phyloP scores from a whole-genome alignment of 2,797 vertebrate species.

The Phaenicophaeus curvirostris region DNA sequence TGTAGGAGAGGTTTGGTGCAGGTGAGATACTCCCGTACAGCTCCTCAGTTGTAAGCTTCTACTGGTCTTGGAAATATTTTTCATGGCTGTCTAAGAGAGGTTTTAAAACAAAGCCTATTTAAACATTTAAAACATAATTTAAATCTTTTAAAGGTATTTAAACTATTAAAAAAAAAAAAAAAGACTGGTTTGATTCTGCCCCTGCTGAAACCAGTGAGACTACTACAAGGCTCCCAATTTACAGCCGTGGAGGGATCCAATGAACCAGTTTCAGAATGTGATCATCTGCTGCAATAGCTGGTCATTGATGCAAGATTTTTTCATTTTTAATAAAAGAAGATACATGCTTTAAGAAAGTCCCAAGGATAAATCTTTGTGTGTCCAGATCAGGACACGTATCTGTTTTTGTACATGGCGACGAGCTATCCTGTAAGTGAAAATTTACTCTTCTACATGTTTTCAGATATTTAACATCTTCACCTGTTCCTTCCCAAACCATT shows the following conservation, averaged over 20 bases:
- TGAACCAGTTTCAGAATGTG: background rate
- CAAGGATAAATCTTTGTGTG: background rate
- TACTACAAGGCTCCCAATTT: background rate
- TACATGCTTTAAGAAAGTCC: background rate
- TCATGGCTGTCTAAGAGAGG: background rate
- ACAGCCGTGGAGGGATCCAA: background rate
- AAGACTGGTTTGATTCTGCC: background rate
- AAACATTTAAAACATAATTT: too few relatives aligned
- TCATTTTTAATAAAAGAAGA: background rate
- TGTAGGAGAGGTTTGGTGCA: background rate
- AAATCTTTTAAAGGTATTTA: background rate
- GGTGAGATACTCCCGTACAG: background rate
- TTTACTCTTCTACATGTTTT: background rate
- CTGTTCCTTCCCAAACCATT: background rate
- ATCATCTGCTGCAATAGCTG: background rate
- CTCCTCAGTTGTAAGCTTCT: background rate
- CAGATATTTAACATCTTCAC: background rate
- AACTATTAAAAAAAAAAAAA: background rate
- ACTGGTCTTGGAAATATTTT: background rate
- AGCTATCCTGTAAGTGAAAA: background rate
- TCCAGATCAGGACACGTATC: background rate
- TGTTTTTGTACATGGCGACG: background rate
- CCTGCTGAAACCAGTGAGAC: background rate
- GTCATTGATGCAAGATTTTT: background rate
- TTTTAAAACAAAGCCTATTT: background rate